These are phyloP conservation scores for Epizoanthus rinbou DNA, from an alignment of 92 coral and sea anemone genomes.

Conservation along the genomic window DNA sequence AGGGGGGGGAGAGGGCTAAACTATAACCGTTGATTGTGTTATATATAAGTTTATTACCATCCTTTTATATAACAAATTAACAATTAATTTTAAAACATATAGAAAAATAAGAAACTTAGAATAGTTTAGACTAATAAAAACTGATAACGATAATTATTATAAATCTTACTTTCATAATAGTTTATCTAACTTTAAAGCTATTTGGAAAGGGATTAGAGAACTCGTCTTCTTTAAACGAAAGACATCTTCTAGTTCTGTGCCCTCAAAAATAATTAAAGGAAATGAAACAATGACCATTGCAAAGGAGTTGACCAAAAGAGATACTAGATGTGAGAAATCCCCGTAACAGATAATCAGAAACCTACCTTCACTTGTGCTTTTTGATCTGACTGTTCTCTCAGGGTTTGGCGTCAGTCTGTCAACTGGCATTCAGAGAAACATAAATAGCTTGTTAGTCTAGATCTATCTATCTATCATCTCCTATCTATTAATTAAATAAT, in stretches of 20 bases:
- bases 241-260: too few species aligned
- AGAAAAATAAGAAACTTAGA: too few species aligned
- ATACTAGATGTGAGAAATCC: neutral
- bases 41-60: too few species aligned
- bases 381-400: slow-evolving; percentile 26
- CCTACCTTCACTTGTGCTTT: slow-evolving; percentile 29
- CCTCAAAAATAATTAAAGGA: neutral
- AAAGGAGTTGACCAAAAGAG: neutral
- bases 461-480: neutral
- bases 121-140: too few species aligned
- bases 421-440: neutral
- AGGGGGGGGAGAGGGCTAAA: too few species aligned
- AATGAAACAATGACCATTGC: neutral
- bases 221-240: neutral
- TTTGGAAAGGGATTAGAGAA: neutral
- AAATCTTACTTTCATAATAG: too few species aligned
- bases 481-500: too few species aligned
- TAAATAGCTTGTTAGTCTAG: neutral
- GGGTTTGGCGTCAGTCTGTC: slow-evolving; percentile 8
- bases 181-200: neutral
- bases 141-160: too few species aligned
- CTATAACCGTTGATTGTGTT: too few species aligned
- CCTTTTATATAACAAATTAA: too few species aligned
- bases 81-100: too few species aligned
- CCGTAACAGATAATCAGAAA: too few species aligned